phyloP scores from a whole-genome alignment of 2,888 invertebrate genomes.

The Synergus umbraculus region DNA sequence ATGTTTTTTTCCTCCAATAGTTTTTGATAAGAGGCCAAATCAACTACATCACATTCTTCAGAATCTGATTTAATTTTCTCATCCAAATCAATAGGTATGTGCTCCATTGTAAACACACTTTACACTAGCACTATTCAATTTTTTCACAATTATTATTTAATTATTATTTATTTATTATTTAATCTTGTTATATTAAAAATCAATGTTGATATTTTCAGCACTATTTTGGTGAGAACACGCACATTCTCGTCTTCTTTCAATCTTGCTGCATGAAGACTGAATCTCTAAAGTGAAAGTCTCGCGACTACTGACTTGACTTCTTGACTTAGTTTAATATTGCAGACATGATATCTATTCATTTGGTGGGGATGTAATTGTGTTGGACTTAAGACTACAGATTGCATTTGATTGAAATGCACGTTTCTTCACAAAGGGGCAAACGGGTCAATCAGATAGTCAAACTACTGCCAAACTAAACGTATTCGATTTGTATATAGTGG shows the following conservation, averaged over 20 bases:
- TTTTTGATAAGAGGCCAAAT: constrained; percentile 23
- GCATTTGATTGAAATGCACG: background rate
- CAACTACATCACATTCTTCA: constrained; percentile 5
- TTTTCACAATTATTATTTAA: background rate
- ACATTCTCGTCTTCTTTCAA: background rate
- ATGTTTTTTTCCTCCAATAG: background rate
- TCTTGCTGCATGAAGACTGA: background rate
- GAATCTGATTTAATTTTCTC: background rate
- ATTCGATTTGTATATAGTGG: background rate
- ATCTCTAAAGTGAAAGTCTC: background rate
- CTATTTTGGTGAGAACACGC: background rate
- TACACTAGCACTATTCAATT: background rate
- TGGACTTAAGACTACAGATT: constrained; percentile 8
- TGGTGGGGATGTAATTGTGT: background rate
- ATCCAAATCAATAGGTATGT: constrained; percentile 8
- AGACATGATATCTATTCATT: background rate
- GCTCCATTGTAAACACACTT: background rate
- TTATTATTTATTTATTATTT: background rate
- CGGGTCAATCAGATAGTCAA: background rate
- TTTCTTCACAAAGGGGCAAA: background rate
- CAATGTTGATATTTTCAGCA: background rate
- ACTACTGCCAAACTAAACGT: background rate
- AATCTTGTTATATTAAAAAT: background rate
- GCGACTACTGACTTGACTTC: background rate
- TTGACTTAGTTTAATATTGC: background rate